Evolutionary conservation across 2,888 invertebrate genomes (phyloP), one percentile per base, ranked within the genome.

Genomic region (Corythucha ciliata): DNA sequence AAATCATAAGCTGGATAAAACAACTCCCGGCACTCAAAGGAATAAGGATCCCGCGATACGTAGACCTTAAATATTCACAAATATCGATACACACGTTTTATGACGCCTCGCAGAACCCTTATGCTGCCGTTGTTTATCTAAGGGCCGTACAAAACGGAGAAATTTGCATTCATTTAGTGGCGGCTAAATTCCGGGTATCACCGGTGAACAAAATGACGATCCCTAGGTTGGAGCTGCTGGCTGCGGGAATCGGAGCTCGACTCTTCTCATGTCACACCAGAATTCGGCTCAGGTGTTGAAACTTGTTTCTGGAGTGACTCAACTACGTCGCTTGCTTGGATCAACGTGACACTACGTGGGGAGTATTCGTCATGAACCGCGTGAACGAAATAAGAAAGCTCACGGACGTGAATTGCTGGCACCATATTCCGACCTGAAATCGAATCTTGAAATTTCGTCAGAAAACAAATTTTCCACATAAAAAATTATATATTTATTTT

Each of bases 191-290:
- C 14, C 57, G 64, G 55, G 57, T 66, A 14, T 59, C 64, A 21
- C 62, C 64, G 1, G 26, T 57, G 5, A 36, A 55, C 22, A 18
- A n/a, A n/a, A 48, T 57, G n/a, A 63, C 62, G 1, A 65, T 66
- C 32, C 64, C 64, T 2, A 47, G 64, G n/a, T 48, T 66, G 12
- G 63, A 66, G 53, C 53, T 66, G 27, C 39, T 65, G 26, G 64
- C 60, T 7, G 61, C 61, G 4, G 50, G 58, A 8, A 61, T 65
- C 24, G 62, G 59, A 26, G 60, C 59, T 0, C 42, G 64, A 42
- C 42, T 64, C n/a, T n/a, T n/a, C n/a, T n/a, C n/a, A n/a, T n/a
- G n/a, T n/a, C n/a, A n/a, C n/a, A n/a, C n/a, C n/a, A n/a, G n/a
- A n/a, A n/a, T n/a, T n/a, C n/a, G n/a, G n/a, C n/a, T n/a, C n/a